phyloP scores from a whole-genome alignment of 2,888 invertebrate genomes.

The Muschampia plurimacula region DNA sequence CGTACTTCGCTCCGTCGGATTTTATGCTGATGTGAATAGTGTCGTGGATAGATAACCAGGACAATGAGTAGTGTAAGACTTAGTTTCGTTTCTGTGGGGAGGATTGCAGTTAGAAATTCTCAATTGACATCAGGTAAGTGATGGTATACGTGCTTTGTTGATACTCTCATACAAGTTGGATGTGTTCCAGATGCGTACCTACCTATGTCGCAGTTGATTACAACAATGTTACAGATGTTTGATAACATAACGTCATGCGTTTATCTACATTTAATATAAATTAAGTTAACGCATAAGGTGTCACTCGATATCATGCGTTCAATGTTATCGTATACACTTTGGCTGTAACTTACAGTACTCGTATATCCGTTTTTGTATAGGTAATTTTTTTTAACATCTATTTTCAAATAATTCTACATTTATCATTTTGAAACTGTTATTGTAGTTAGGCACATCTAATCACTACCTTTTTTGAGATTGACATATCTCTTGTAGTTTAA shows the following conservation, averaged over 20 bases:
- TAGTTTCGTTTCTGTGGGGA: constrained; percentile 79
- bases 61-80: constrained; percentile 83
- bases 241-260: constrained; percentile 70
- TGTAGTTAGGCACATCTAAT: too few species aligned
- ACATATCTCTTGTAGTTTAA: too few species aligned
- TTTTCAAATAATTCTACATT: not conserved
- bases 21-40: constrained; percentile 74
- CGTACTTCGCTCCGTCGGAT: constrained; percentile 61
- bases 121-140: constrained; percentile 78
- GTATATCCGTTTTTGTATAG: not conserved
- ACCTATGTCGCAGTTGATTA: constrained; percentile 57
- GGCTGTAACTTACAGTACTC: not conserved
- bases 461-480: too few species aligned
- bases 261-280: constrained; percentile 43
- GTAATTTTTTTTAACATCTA: not conserved
- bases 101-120: constrained; percentile 78
- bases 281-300: constrained; percentile 40
- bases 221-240: constrained; percentile 61
- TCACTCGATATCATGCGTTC: constrained; percentile 23
- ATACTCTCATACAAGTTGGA: constrained; percentile 58
- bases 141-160: constrained; percentile 34
- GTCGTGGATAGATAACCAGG: constrained; percentile 53
- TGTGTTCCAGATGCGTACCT: constrained; percentile 60
- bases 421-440: too few species aligned
- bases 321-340: constrained; percentile 14